These are phyloP conservation scores for Trichopoda pennipes DNA, from an alignment of 2,888 invertebrate species.

Conservation along the genomic window DNA sequence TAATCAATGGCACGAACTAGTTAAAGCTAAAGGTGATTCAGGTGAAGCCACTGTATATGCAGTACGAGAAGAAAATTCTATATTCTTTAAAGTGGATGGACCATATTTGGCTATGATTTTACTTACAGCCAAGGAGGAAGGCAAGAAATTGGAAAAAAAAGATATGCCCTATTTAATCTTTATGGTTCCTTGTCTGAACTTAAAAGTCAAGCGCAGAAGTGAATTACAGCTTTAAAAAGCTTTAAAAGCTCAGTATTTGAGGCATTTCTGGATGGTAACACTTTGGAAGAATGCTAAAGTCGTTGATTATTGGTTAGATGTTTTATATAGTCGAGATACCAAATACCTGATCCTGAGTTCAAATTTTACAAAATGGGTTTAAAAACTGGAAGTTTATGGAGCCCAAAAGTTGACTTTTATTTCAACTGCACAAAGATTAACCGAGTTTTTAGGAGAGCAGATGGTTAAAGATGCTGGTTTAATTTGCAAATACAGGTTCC, in stretches of 20 bases:
- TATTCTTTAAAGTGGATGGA: slow-evolving; percentile 99
- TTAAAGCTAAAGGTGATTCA: slow-evolving; percentile 79
- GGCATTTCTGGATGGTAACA: slow-evolving; percentile 95
- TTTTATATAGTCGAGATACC: slow-evolving; percentile 93
- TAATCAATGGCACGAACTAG: slow-evolving; percentile 95
- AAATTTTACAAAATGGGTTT: slow-evolving; percentile 96
- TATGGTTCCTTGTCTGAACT: slow-evolving; percentile 98
- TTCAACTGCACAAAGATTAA: slow-evolving; percentile 96
- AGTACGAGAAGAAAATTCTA: slow-evolving; percentile 95
- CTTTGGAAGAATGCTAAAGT: slow-evolving; percentile 94
- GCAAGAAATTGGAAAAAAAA: slow-evolving; percentile 97
- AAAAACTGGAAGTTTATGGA: slow-evolving; percentile 97
- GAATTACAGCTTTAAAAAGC: slow-evolving; percentile 98
- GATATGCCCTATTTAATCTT: slow-evolving; percentile 99
- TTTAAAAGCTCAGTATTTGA: slow-evolving; percentile 99
- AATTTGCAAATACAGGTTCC: slow-evolving; percentile 94
- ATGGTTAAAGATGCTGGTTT: slow-evolving; percentile 99
- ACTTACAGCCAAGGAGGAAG: slow-evolving; percentile 99
- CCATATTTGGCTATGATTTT: slow-evolving; percentile 99
- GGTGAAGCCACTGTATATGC: slow-evolving; percentile 84
- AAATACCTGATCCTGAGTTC: slow-evolving; percentile 96
- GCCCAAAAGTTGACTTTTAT: slow-evolving; percentile 98
- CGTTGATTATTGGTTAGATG: slow-evolving; percentile 99
- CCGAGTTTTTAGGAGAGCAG: slow-evolving; percentile 98
- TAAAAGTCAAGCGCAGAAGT: slow-evolving; percentile 97